These are phyloP conservation scores for Agrochola macilenta DNA, from an alignment of 2,888 invertebrate genomes.

Conservation along the genomic window DNA sequence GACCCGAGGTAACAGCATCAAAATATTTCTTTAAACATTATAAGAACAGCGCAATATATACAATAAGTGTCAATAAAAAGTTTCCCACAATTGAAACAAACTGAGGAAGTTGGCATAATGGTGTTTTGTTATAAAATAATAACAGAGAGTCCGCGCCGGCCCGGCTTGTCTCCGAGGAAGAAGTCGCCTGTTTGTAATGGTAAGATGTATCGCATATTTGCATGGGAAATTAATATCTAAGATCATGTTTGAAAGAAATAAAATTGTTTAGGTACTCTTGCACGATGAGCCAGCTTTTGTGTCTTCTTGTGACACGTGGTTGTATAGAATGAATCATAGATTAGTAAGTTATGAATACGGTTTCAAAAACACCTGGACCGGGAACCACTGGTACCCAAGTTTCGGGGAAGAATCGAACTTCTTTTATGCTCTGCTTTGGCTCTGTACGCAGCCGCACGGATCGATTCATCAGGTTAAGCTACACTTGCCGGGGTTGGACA, in stretches of 20 bases:
- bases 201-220: slow-evolving; percentile 54
- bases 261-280: background rate
- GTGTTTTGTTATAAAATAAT: slow-evolving; percentile 88
- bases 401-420: no score
- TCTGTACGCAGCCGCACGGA: no score
- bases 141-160: slow-evolving; percentile 82
- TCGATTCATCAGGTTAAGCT: no score
- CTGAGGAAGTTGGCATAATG: slow-evolving; percentile 77
- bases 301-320: no score
- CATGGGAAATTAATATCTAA: background rate
- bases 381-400: no score
- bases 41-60: slow-evolving; percentile 17
- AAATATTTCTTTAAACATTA: slow-evolving; percentile 1
- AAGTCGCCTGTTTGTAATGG: slow-evolving; percentile 69
- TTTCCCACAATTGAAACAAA: slow-evolving; percentile 68
- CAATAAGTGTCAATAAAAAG: slow-evolving; percentile 40
- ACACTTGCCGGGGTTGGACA: no score
- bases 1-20: background rate
- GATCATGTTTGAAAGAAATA: background rate
- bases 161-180: slow-evolving; percentile 78
- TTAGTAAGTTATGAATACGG: no score
- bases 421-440: no score
- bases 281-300: background rate
- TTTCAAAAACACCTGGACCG: no score
- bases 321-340: no score